Evolutionary conservation across 2,113 vertebrate species (phyloP).

Genomic region (Corydoras sp.): DNA sequence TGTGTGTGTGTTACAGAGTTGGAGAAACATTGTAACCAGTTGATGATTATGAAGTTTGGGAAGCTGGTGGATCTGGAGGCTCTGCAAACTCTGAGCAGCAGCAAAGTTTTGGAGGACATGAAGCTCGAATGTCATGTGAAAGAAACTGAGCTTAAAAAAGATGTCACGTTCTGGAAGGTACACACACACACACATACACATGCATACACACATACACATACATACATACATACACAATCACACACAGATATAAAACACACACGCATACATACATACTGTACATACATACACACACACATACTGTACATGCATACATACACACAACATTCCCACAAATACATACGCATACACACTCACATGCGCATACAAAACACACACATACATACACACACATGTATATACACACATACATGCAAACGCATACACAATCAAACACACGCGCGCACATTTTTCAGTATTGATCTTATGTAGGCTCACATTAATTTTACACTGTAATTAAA

Average conservation of each 20-base stretch:
- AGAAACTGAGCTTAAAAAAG: slow-evolving; percentile 58
- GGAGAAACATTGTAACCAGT: slow-evolving; percentile 65
- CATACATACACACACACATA: too few relatives aligned
- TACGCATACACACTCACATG: too few relatives aligned
- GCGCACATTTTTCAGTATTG: neutral
- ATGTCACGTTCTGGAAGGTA: slow-evolving; percentile 78
- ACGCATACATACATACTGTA: too few relatives aligned
- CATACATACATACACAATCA: too few relatives aligned
- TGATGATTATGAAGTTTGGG: slow-evolving; percentile 86
- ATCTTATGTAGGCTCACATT: too few relatives aligned
- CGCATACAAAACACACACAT: too few relatives aligned
- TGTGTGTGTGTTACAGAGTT: slow-evolving; percentile 59
- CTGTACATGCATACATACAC: too few relatives aligned
- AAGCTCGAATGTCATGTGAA: slow-evolving; percentile 68
- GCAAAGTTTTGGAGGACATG: slow-evolving; percentile 73
- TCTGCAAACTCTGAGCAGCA: slow-evolving; percentile 75
- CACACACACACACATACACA: neutral
- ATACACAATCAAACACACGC: too few relatives aligned
- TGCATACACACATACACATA: neutral
- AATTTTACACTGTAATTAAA: too few relatives aligned
- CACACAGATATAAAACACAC: too few relatives aligned
- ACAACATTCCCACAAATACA: too few relatives aligned
- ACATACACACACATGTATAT: neutral
- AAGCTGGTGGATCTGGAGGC: slow-evolving; percentile 77
- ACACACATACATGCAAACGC: too few relatives aligned